Conservation (phyloP, 2,888 invertebrate genomes). For the Pachycephus smyrnensis region DNA sequence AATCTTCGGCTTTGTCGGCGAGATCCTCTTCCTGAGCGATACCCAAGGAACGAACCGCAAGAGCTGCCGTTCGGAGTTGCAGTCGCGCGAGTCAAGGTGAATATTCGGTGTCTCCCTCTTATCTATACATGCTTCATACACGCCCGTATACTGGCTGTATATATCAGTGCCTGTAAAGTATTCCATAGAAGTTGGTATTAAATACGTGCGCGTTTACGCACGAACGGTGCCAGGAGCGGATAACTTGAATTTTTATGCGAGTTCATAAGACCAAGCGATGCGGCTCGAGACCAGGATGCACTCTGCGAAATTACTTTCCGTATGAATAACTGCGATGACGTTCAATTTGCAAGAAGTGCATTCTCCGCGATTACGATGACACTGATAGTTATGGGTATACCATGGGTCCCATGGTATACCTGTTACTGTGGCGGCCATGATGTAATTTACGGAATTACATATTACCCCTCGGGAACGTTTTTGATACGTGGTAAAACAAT, state of each 20-base stretch:
- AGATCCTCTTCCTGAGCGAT: slow-evolving; percentile 54
- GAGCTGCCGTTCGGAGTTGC: slow-evolving; percentile 27
- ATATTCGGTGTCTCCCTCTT: not conserved
- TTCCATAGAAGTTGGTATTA: not conserved
- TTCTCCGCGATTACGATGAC: not conserved
- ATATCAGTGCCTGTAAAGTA: not conserved
- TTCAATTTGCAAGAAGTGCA: not conserved
- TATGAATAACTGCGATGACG: not conserved
- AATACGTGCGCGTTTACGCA: not conserved
- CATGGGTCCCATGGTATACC: not conserved
- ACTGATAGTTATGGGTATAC: not conserved
- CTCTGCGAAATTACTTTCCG: not conserved
- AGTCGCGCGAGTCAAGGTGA: slow-evolving; percentile 14
- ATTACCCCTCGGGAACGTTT: not conserved
- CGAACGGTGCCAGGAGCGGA: not conserved
- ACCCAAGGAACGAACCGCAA: slow-evolving; percentile 43
- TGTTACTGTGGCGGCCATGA: not conserved
- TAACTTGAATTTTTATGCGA: not conserved
- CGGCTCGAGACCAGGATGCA: not conserved
- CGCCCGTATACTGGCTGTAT: not conserved
- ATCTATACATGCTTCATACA: no score
- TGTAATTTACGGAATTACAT: not conserved
- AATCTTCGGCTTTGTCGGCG: slow-evolving; percentile 64
- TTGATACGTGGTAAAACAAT: not conserved
- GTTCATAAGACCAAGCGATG: not conserved